These are phyloP conservation scores for Empis stercorea DNA, from an alignment of 2,888 invertebrate species.

Conservation along the genomic window DNA sequence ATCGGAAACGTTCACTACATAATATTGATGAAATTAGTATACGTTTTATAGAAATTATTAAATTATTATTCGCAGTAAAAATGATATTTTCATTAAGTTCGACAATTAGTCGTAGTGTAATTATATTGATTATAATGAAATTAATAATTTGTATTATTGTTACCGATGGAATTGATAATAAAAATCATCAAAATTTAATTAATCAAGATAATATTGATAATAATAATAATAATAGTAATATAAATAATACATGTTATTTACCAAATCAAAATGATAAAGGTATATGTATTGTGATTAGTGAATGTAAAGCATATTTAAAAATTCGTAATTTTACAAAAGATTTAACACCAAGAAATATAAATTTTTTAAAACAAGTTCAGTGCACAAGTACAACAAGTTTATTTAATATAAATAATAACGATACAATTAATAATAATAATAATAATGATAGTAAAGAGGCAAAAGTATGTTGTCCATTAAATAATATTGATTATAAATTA, in stretches of 20 bases:
- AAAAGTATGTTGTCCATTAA: slow-evolving; percentile 29
- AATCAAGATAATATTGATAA: background rate
- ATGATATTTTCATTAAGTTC: background rate
- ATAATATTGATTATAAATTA: slow-evolving; percentile 26
- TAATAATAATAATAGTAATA: background rate
- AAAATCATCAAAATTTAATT: background rate
- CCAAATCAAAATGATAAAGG: slow-evolving; percentile 31
- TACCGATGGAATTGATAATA: background rate
- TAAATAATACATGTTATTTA: slow-evolving; percentile 24
- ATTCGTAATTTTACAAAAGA: slow-evolving; percentile 25
- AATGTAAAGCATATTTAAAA: slow-evolving; percentile 28
- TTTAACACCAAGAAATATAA: slow-evolving; percentile 26
- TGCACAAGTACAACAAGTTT: slow-evolving; percentile 18
- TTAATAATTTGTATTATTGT: background rate
- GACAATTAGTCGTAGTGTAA: background rate
- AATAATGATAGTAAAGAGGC: slow-evolving; percentile 11
- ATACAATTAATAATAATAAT: slow-evolving; percentile 9
- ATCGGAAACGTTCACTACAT: too few relatives aligned
- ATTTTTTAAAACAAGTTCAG: slow-evolving; percentile 31
- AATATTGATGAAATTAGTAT: too few relatives aligned
- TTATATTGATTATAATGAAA: background rate
- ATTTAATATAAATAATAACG: too few relatives aligned
- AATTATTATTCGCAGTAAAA: background rate
- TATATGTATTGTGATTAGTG: slow-evolving; percentile 22
- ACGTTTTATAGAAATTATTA: too few relatives aligned